Conservation (phyloP, 2,113 vertebrate species). For the Oxygymnocypris stewartii region DNA sequence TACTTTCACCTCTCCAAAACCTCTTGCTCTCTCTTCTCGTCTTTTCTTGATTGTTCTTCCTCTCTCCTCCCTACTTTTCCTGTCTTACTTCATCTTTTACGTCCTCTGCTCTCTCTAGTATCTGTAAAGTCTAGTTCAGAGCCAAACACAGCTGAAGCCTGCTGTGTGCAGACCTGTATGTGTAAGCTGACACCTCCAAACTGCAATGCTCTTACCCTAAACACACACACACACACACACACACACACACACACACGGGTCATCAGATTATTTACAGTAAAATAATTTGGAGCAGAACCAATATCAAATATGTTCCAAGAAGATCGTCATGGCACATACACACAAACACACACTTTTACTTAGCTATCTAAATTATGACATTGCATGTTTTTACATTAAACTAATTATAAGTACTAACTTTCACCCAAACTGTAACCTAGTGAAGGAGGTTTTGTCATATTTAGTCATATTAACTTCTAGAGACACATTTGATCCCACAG, state of each 20-base stretch:
- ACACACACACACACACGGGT: slow-evolving; percentile 10
- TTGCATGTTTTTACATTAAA: not conserved
- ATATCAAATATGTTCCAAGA: not conserved
- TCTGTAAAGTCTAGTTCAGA: not conserved
- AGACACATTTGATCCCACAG: no score
- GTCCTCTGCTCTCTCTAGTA: slow-evolving; percentile 15
- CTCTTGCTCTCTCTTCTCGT: not conserved
- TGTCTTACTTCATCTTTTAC: slow-evolving; percentile 12
- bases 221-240: no score
- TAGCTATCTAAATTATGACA: not conserved
- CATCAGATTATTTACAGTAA: slow-evolving; percentile 20
- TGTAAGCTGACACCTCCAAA: slow-evolving; percentile 15
- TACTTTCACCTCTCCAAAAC: slow-evolving; percentile 58
- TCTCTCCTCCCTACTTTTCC: slow-evolving; percentile 12
- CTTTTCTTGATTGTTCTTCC: not conserved
- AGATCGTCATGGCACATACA: not conserved
- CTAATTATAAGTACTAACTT: not conserved
- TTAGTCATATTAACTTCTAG: not conserved
- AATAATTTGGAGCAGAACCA: not conserved
- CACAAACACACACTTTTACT: no score
- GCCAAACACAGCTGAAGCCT: slow-evolving; percentile 22
- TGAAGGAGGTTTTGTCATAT: not conserved
- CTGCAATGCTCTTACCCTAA: slow-evolving; percentile 20
- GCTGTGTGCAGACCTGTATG: slow-evolving; percentile 25
- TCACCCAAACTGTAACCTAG: not conserved